Evolutionary conservation across 2,888 invertebrate species (phyloP).

Genomic region (Plusia festucae): DNA sequence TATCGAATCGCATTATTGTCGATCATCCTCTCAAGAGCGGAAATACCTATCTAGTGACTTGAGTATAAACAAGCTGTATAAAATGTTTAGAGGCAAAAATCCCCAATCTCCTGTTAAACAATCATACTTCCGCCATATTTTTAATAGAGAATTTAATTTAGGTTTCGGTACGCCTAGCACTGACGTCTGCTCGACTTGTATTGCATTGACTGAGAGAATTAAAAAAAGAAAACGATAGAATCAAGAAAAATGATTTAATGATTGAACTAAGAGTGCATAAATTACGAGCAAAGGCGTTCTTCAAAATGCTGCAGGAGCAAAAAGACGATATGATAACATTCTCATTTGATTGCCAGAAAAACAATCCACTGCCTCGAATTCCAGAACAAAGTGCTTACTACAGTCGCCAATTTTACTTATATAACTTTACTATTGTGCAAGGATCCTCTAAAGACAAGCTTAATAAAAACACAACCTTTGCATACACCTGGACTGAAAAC

Average conservation of each 20-base stretch:
- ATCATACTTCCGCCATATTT: constrained; percentile 45
- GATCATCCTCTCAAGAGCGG: too few species aligned
- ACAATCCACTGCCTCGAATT: constrained; percentile 42
- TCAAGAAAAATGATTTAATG: constrained; percentile 22
- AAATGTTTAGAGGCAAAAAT: too few species aligned
- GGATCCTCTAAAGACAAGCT: too few species aligned
- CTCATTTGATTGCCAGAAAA: constrained; percentile 58
- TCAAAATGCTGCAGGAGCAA: constrained; percentile 41
- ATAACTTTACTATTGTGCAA: too few species aligned
- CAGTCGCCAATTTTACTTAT: too few species aligned
- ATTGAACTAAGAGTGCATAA: constrained; percentile 32
- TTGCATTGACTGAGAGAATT: constrained; percentile 31
- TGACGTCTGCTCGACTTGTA: constrained; percentile 44
- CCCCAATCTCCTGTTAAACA: constrained; percentile 42
- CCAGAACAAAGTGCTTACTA: constrained; percentile 47
- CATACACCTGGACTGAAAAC: too few species aligned
- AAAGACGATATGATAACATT: constrained; percentile 44
- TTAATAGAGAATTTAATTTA: constrained; percentile 34
- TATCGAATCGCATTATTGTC: too few species aligned
- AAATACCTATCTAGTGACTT: too few species aligned
- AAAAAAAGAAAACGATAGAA: constrained; percentile 21
- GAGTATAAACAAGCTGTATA: too few species aligned
- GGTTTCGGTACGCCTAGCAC: constrained; percentile 25
- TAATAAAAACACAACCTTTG: too few species aligned
- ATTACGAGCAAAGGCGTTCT: constrained; percentile 44